A percentile compares a stretch with the other conserved stretches of the same genome.
Conservation (phyloP, 2,797 vertebrate genomes). For the Muscicapa striata region DNA sequence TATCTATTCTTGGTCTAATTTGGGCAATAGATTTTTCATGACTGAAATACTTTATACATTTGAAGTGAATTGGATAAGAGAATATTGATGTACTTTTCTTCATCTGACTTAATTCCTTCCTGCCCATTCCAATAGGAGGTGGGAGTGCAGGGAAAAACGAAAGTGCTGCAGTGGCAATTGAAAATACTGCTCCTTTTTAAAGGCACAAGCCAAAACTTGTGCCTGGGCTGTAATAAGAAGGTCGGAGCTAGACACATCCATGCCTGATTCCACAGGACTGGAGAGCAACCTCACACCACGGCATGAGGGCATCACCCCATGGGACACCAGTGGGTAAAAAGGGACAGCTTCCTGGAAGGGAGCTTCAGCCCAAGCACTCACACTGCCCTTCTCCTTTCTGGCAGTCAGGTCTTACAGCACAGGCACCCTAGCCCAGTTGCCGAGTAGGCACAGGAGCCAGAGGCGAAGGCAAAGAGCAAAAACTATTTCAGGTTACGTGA, state of each 20-base stretch:
- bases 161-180: fast-evolving
- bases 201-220: neutral
- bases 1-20: neutral
- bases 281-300: neutral
- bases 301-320: fast-evolving
- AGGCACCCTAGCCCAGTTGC: fast-evolving
- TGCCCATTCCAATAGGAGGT: neutral
- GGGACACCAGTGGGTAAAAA: neutral
- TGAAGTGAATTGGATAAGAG: neutral
- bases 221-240: neutral
- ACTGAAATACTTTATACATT: neutral
- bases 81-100: neutral
- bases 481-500: slow-evolving; percentile 47
- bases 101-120: neutral
- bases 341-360: neutral
- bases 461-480: slow-evolving; percentile 22
- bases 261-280: neutral
- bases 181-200: neutral
- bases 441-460: fast-evolving
- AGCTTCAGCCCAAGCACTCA: neutral
- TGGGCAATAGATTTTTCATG: neutral
- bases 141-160: neutral
- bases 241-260: neutral
- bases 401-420: neutral
- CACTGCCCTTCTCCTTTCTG: neutral